A percentile compares a stretch with the other conserved stretches of the same genome.
Evolutionary conservation across 2,797 vertebrate species (phyloP).

Genomic region (Scarus forsteni): DNA sequence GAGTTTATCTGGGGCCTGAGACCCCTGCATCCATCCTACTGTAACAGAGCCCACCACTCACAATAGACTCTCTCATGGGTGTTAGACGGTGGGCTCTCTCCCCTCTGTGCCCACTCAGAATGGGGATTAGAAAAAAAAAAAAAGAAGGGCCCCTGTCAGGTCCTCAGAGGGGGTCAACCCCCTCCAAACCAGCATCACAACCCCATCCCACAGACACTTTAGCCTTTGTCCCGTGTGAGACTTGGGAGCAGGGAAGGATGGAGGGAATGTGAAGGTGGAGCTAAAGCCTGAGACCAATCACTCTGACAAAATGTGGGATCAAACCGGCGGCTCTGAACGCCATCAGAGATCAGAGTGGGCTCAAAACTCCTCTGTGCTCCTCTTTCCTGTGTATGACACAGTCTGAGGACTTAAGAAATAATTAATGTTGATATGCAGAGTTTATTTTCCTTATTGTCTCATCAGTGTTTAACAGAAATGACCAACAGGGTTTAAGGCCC

Average conservation of each 20-base stretch:
- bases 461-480: too few species aligned
- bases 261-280: conserved; percentile 70
- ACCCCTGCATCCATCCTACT: conserved; percentile 85
- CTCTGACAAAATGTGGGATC: conserved; percentile 72
- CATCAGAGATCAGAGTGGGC: conserved; percentile 53
- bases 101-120: conserved; percentile 67
- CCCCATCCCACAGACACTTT: conserved; percentile 81
- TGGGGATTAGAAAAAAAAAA: conserved; percentile 72
- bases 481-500: too few species aligned
- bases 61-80: conserved; percentile 84
- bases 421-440: background rate
- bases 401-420: background rate
- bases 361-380: conserved; percentile 28
- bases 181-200: conserved; percentile 68
- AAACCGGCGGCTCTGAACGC: conserved; percentile 48
- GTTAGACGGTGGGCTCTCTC: conserved; percentile 69
- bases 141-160: conserved; percentile 75
- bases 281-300: conserved; percentile 70
- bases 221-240: conserved; percentile 82
- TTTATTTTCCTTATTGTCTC: too few species aligned
- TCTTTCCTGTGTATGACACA: background rate
- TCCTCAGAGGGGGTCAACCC: conserved; percentile 76
- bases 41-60: conserved; percentile 84
- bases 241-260: conserved; percentile 67
- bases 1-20: conserved; percentile 76